Evolutionary conservation across 1,140 invertebrate species (phyloP), one percentile per base, ranked within the genome.

Genomic region (Lordiphosa collinella): DNA sequence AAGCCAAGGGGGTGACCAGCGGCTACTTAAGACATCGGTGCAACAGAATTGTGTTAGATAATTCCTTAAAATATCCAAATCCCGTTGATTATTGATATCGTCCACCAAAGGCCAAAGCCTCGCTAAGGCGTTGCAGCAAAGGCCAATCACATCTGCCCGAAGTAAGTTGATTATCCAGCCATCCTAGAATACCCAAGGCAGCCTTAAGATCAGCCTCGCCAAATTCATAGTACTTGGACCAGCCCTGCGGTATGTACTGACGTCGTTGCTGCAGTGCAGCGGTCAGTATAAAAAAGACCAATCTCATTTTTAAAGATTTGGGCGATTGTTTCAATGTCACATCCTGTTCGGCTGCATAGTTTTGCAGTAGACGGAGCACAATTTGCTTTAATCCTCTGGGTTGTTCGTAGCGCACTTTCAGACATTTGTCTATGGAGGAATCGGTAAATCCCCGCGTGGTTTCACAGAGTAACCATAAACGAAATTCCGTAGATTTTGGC

Each of bases 171-270:
- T 74, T 56, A 69, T 91, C 91, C 16, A 94, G 75, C 85, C 92
- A 91, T 18, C 93, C 91, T 2, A 96, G 90, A 22, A 97, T 90
- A 50, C 94, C 92, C 37, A 93, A 90, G 1, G 94, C 95, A 3
- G 95, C 94, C 51, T 93, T 91, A 0, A 98, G 89, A 90, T 98
- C 97, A 1, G 94, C 92, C 63, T 95, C 93, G 32, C 93, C 95
- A 90, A 98, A 98, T 78, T 98, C 96, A 89, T 98, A 98, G 86
- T 93, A 95, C 87, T 95, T 95, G 0, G 93, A 94, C 95, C 96
- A 97, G 2, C 95, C 95, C 55, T 92, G 91, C 0, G 91, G 96
- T 67, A 97, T 95, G 84, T 93, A 98, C 60, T 92, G 94, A 58
- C 97, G 90, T 44, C 97, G 91, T 89, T 98, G 97, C 87, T 98